Evolutionary conservation across 2,888 invertebrate genomes (phyloP), one percentile per base, ranked within the genome.

Genomic region (Acanthopleura granulata): DNA sequence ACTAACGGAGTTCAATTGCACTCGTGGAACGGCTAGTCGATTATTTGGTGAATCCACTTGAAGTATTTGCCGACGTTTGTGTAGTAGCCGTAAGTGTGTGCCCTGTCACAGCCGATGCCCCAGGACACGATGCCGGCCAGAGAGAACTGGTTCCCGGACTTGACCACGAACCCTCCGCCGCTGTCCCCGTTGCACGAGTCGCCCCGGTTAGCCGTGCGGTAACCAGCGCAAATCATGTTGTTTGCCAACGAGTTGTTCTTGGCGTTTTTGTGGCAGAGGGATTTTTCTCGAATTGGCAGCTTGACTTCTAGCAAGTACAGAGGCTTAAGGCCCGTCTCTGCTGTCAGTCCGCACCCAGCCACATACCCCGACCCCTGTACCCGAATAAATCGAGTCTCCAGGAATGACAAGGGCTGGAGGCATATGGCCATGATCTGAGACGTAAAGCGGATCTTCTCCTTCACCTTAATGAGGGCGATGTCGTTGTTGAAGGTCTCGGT

Each of bases 191-290:
- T 16, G 25, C 66, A 66, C 6, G 66, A 57, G 16, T 66, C 57
- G 9, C 62, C 49, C 62, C 51, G 22, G 61, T 18, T 30, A 61
- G 73, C 62, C 40, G 40, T 62, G 11, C 11, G 29, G 62, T 73
- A 73, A 22, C 62, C 62, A 30, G 73, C 71, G 49, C 71, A 71
- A 18, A 71, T 40, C 71, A 71, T 71, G n/a, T 49, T 40, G n/a
- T 71, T 6, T 11, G 71, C 40, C 18, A 71, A 18, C 16, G 66
- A 22, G 6, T 25, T 15, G 6, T 22, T 25, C 25, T 22, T 15
- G 49, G 25, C 49, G 18, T n/a, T 25, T 69, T 69, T 69, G 22
- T 40, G 15, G 40, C 71, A 71, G 1, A 49, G 4, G 71, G 15
- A 6, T 25, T 40, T 40, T 30, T 30, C 16, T 3, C 25, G 71